Evolutionary conservation across 2,797 vertebrate genomes (phyloP).

Genomic region (Coregonus ussuriensis): DNA sequence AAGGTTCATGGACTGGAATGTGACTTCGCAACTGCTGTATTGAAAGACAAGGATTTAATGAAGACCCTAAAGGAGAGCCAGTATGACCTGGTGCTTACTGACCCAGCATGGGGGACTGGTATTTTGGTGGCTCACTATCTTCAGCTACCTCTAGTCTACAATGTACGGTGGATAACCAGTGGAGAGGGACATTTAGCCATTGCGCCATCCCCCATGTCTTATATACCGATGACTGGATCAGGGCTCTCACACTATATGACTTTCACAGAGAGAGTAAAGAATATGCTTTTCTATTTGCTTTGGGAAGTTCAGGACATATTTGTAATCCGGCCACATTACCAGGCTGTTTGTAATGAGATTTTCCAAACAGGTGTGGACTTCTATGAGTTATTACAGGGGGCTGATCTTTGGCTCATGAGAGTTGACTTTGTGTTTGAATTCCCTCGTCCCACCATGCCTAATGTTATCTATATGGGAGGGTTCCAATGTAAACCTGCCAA

Average conservation of each 20-base stretch:
- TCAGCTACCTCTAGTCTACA: constrained; percentile 64
- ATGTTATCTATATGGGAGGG: too few relatives aligned
- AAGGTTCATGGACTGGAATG: constrained; percentile 44
- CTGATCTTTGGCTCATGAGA: too few relatives aligned
- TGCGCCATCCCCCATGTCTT: constrained; percentile 65
- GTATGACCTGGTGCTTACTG: too few relatives aligned
- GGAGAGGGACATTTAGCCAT: constrained; percentile 63
- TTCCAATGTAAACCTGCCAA: too few relatives aligned
- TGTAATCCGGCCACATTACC: constrained; percentile 50
- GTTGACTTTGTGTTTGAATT: too few relatives aligned
- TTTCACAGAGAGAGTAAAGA: not conserved
- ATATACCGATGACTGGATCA: constrained; percentile 45
- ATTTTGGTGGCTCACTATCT: constrained; percentile 16
- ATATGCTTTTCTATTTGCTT: too few relatives aligned
- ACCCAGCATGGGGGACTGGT: too few relatives aligned
- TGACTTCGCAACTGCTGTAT: constrained; percentile 39
- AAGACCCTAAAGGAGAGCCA: not conserved
- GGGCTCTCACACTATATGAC: not conserved
- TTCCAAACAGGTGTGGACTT: constrained; percentile 58
- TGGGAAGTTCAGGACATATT: constrained; percentile 38
- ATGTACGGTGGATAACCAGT: constrained; percentile 64
- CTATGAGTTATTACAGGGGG: too few relatives aligned
- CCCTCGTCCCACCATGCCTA: too few relatives aligned
- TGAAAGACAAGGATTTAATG: not conserved
- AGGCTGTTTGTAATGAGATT: constrained; percentile 52